phyloP scores from a whole-genome alignment of 2,113 vertebrate genomes.

The Semnopithecus entellus region DNA sequence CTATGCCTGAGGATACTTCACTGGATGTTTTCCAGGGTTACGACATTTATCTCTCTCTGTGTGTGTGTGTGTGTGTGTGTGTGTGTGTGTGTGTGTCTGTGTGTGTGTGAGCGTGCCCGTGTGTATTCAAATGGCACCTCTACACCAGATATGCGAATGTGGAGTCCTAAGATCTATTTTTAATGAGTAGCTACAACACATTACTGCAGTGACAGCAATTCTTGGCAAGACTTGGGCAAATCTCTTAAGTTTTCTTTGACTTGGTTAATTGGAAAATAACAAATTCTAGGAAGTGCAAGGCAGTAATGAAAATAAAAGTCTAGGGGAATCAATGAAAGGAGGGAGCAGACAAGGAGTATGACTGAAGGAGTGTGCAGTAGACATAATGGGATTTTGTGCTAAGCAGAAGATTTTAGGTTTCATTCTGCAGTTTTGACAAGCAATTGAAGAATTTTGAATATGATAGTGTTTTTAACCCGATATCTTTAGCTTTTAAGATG shows the following conservation, averaged over 20 bases:
- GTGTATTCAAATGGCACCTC: background rate
- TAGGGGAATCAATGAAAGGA: background rate
- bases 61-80: background rate
- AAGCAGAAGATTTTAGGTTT: background rate
- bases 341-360: background rate
- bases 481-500: background rate
- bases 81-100: background rate
- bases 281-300: background rate
- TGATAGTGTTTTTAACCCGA: background rate
- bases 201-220: background rate
- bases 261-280: background rate
- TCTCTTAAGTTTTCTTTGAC: background rate
- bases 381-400: background rate
- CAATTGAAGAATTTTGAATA: background rate
- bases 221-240: background rate
- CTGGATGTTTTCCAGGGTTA: background rate
- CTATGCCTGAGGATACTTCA: background rate
- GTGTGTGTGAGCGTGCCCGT: background rate
- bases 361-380: too few species aligned
- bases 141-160: background rate
- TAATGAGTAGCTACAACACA: background rate
- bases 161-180: background rate
- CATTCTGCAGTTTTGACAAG: background rate
- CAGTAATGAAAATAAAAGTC: background rate
- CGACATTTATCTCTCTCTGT: background rate